phyloP scores from a whole-genome alignment of 2,888 invertebrate genomes.

The Hyalella azteca region DNA sequence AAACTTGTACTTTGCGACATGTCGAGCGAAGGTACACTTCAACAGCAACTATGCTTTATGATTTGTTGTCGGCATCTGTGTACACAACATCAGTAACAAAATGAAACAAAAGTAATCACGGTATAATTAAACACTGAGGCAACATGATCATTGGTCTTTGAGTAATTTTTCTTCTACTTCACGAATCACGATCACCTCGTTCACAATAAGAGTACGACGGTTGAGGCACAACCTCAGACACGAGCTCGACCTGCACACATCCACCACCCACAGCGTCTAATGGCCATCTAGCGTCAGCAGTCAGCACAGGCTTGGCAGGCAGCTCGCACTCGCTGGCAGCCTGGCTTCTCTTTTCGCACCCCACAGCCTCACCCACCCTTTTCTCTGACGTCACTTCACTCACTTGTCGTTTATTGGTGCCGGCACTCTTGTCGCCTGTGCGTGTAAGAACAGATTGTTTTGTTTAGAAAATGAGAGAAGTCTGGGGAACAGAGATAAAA shows the following conservation, averaged over 20 bases:
- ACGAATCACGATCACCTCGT: too few species aligned
- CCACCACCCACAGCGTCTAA: not conserved
- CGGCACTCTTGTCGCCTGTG: not conserved
- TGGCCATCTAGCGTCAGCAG: slow-evolving; percentile 7
- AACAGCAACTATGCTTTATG: not conserved
- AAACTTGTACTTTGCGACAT: slow-evolving; percentile 3
- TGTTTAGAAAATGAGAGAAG: too few species aligned
- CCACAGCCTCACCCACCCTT: slow-evolving; percentile 10
- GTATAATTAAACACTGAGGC: too few species aligned
- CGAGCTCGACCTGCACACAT: not conserved
- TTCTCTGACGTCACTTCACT: slow-evolving; percentile 23
- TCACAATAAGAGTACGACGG: too few species aligned
- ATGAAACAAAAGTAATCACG: too few species aligned
- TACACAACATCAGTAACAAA: too few species aligned
- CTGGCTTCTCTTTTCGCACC: slow-evolving; percentile 1
- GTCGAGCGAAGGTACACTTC: not conserved
- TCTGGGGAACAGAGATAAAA: too few species aligned
- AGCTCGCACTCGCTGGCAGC: not conserved
- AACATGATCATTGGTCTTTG: too few species aligned
- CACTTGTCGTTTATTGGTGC: slow-evolving; percentile 15
- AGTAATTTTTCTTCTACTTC: too few species aligned
- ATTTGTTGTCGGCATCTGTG: too few species aligned
- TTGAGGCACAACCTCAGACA: not conserved
- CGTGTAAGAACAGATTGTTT: too few species aligned
- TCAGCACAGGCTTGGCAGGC: too few species aligned